Conservation (phyloP, 1,140 invertebrate species). For the Hycleus cichorii region DNA sequence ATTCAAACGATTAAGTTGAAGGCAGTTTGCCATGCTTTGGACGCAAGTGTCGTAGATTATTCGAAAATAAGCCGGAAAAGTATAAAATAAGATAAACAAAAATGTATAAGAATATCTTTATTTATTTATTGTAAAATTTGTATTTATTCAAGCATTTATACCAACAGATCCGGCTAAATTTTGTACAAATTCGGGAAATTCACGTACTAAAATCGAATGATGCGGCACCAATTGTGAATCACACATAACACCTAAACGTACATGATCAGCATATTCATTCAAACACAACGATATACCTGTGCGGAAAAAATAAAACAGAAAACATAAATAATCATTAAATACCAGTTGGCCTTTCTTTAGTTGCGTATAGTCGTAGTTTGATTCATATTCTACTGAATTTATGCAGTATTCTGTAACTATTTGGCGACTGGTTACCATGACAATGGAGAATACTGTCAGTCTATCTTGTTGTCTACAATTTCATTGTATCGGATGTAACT, state of each 20-base stretch:
- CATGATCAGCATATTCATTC: constrained; percentile 60
- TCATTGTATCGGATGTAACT: too few relatives aligned
- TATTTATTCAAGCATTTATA: background rate
- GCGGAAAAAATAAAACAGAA: constrained; percentile 24
- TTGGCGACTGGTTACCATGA: too few relatives aligned
- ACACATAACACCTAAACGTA: constrained; percentile 66
- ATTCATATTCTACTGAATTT: too few relatives aligned
- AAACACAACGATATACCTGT: constrained; percentile 67
- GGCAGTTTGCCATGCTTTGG: too few relatives aligned
- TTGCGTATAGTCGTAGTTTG: too few relatives aligned
- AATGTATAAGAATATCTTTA: background rate
- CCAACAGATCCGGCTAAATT: constrained; percentile 44
- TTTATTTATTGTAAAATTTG: background rate
- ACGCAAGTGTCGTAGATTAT: too few relatives aligned
- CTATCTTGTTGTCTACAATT: too few relatives aligned
- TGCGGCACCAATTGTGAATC: constrained; percentile 62
- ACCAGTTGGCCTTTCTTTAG: background rate
- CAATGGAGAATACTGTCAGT: too few relatives aligned
- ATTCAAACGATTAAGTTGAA: too few relatives aligned
- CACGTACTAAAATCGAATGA: constrained; percentile 45
- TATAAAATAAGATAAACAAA: background rate
- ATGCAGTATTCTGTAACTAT: too few relatives aligned
- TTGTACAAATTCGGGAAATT: constrained; percentile 45
- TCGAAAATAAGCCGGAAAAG: too few relatives aligned
- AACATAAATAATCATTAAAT: constrained; percentile 8